These are phyloP conservation scores for Amphiduros pacificus DNA, from an alignment of 2,888 invertebrate species.

Conservation along the genomic window DNA sequence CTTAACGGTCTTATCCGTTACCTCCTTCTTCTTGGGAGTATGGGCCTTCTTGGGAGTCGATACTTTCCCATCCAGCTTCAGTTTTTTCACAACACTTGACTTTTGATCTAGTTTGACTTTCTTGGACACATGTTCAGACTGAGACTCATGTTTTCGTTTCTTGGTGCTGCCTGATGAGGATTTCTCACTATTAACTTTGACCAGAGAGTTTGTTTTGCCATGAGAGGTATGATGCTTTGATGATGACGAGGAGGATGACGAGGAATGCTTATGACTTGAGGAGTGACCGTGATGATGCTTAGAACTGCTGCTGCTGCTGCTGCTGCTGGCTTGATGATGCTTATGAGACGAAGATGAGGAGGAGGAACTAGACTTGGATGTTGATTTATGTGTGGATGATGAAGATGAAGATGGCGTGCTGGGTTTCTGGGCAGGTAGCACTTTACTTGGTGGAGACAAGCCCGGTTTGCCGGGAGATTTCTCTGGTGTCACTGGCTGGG, in stretches of 20 bases:
- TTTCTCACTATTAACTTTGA: background rate
- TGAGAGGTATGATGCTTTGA: slow-evolving; percentile 3
- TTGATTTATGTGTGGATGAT: background rate
- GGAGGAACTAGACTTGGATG: background rate
- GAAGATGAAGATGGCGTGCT: too few species aligned
- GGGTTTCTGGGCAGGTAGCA: too few species aligned
- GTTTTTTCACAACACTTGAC: background rate
- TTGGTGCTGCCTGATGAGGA: background rate
- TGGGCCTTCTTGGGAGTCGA: background rate
- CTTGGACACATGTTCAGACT: background rate
- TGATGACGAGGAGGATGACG: background rate
- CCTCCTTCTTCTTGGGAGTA: slow-evolving; percentile 7
- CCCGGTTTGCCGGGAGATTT: too few species aligned
- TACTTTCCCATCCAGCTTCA: slow-evolving; percentile 1
- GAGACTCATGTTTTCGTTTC: slow-evolving; percentile 9
- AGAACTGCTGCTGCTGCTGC: slow-evolving; percentile 7
- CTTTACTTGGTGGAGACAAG: too few species aligned
- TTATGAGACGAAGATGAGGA: slow-evolving; percentile 6
- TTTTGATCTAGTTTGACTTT: too few species aligned
- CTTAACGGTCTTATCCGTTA: background rate
- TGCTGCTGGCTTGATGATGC: slow-evolving; percentile 11
- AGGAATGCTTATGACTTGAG: background rate
- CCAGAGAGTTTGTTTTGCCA: slow-evolving; percentile 17
- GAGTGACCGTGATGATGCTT: slow-evolving; percentile 2
- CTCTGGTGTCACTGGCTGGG: too few species aligned